Evolutionary conservation across 2,888 invertebrate genomes (phyloP).

Genomic region (Lithosia quadra): DNA sequence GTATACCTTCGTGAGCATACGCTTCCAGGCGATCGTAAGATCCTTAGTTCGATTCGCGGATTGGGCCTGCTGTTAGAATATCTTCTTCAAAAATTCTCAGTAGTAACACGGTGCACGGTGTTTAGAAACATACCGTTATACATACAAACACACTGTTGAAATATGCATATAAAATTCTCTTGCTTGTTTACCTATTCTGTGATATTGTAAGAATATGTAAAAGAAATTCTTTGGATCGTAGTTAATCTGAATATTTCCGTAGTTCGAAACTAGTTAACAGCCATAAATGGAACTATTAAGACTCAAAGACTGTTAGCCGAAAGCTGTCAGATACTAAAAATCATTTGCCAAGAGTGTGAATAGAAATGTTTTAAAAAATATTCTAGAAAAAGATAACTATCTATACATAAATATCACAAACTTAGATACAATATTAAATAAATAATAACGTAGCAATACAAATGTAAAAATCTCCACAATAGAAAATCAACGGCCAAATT

Average conservation of each 20-base stretch:
- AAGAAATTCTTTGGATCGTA: background rate
- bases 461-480: slow-evolving; percentile 4
- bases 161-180: background rate
- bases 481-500: slow-evolving; percentile 32
- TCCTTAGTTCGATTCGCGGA: too few species aligned
- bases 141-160: too few species aligned
- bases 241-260: background rate
- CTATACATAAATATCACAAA: too few species aligned
- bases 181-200: background rate
- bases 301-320: too few species aligned
- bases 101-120: too few species aligned
- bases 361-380: background rate
- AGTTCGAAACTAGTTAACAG: background rate
- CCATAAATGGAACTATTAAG: background rate
- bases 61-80: too few species aligned
- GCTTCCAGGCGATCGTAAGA: too few species aligned
- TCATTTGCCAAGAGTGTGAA: background rate
- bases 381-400: too few species aligned
- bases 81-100: too few species aligned
- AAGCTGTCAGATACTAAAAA: background rate
- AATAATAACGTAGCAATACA: background rate
- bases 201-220: too few species aligned
- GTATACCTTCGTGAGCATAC: too few species aligned
- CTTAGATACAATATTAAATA: background rate
- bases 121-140: too few species aligned